phyloP scores from a whole-genome alignment of 2,113 vertebrate genomes.

The Oryctolagus cuniculus region mOryCun1.1 NC_091445.1:16831001-16831500 shows the following conservation, averaged over 20 bases:
- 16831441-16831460: conserved; percentile 54
- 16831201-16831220: not conserved
- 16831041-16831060: conserved; percentile 11
- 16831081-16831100: conserved; percentile 36
- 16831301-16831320: not conserved
- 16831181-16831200: conserved; percentile 42
- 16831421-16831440: not conserved
- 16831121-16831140: conserved; percentile 55
- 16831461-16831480: not conserved
- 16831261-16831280: not conserved
- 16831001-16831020: conserved; percentile 44
- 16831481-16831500: not conserved
- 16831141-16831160: conserved; percentile 35
- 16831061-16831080: conserved; percentile 39
- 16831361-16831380: conserved; percentile 16
- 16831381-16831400: conserved; percentile 23
- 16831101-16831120: conserved; percentile 55
- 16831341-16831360: not conserved
- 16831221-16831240: not conserved
- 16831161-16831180: conserved; percentile 33
- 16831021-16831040: conserved; percentile 9
- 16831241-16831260: not conserved
- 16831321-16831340: not conserved
- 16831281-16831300: not conserved
- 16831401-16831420: not conserved